phyloP scores from a whole-genome alignment of 2,888 invertebrate genomes.

The Eupithecia exiguata region DNA sequence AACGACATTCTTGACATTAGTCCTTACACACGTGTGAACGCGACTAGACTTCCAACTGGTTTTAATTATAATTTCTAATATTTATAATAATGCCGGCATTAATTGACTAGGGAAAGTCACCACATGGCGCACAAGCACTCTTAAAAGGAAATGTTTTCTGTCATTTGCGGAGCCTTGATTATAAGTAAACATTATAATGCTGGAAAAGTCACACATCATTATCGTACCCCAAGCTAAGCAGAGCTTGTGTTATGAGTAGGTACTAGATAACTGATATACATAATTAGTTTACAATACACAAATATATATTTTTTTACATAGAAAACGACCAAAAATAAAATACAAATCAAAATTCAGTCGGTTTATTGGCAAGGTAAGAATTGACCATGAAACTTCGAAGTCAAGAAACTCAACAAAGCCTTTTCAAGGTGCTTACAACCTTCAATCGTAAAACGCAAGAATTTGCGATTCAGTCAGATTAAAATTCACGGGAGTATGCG shows the following conservation, averaged over 20 bases:
- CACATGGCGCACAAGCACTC: background rate
- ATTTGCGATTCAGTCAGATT: background rate
- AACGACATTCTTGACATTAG: background rate
- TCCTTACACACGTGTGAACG: background rate
- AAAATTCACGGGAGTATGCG: slow-evolving; percentile 3
- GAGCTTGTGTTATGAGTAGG: too few relatives aligned
- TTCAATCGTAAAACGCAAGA: slow-evolving; percentile 19
- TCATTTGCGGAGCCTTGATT: background rate
- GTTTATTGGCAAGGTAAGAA: background rate
- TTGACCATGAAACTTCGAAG: slow-evolving; percentile 1
- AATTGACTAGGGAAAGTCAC: background rate
- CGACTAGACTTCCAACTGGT: background rate
- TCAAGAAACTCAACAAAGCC: slow-evolving; percentile 18
- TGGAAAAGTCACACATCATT: too few relatives aligned
- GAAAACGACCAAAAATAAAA: too few relatives aligned
- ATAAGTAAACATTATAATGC: too few relatives aligned
- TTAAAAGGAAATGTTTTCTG: background rate
- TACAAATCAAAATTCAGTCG: background rate
- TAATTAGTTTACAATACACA: too few relatives aligned
- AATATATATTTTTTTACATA: too few relatives aligned
- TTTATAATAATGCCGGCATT: background rate
- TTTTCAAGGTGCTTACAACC: slow-evolving; percentile 10
- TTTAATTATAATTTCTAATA: background rate
- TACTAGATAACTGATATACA: too few relatives aligned
- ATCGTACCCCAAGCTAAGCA: too few relatives aligned